Percentiles rank a stretch among this genome's conserved stretches.
phyloP scores from a whole-genome alignment of 1,140 invertebrate genomes.

The Ceratitis capitata region DNA sequence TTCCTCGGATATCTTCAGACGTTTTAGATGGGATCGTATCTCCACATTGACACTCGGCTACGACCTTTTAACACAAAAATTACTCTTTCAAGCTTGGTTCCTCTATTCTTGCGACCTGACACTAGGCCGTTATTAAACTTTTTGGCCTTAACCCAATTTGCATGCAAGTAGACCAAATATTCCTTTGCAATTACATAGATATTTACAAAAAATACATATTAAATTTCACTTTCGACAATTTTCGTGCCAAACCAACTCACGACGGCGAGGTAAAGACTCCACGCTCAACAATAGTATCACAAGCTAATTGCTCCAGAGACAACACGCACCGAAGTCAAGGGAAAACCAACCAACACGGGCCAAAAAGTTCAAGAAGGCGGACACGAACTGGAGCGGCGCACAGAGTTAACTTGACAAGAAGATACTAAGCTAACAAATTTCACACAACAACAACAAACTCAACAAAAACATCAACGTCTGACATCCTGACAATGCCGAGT shows the following conservation, averaged over 20 bases:
- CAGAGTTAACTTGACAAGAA: neutral
- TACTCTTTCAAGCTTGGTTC: neutral
- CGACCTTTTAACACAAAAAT: no score
- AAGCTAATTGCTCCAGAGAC: neutral
- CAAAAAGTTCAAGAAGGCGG: slow-evolving; percentile 3
- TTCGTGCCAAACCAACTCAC: neutral
- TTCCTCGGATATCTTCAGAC: no score
- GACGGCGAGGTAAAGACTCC: neutral
- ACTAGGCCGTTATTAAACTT: neutral
- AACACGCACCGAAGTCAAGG: neutral
- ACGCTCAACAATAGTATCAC: neutral
- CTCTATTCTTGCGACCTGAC: neutral
- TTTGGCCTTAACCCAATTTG: neutral
- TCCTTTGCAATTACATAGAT: neutral
- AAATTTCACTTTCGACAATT: slow-evolving; percentile 14
- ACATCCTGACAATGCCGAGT: slow-evolving; percentile 1
- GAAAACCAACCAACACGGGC: neutral
- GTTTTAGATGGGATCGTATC: no score
- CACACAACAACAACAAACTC: no score
- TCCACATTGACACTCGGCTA: no score
- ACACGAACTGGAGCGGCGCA: neutral
- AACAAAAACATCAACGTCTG: slow-evolving; percentile 8
- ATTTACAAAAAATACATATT: neutral
- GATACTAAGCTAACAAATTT: neutral
- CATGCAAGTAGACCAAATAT: neutral